Conservation (phyloP, 2,888 invertebrate species). For the Cephalotes varians region DNA sequence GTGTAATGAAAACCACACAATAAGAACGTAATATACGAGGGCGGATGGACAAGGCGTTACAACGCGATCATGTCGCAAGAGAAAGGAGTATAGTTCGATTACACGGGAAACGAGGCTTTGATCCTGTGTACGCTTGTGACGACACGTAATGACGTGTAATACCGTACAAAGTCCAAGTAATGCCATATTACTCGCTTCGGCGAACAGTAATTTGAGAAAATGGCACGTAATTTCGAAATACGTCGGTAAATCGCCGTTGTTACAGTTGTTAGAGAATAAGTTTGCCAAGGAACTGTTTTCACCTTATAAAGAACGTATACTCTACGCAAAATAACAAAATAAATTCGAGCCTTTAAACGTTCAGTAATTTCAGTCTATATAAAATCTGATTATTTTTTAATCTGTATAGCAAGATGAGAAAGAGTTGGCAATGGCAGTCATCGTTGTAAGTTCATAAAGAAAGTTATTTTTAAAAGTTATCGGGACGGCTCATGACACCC, state of each 20-base stretch:
- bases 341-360: neutral
- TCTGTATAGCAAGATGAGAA: neutral
- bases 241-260: neutral
- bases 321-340: neutral
- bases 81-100: conserved; percentile 58
- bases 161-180: conserved; percentile 19
- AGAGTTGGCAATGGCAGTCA: neutral
- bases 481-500: conserved; percentile 20
- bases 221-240: conserved; percentile 11
- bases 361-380: neutral
- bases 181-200: neutral
- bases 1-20: neutral
- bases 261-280: neutral
- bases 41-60: conserved; percentile 56
- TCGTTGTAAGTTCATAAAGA: conserved; percentile 36
- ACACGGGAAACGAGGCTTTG: conserved; percentile 62
- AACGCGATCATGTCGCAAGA: conserved; percentile 59
- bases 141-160: conserved; percentile 38
- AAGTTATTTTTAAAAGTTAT: conserved; percentile 29
- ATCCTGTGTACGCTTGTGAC: conserved; percentile 58
- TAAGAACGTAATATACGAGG: conserved; percentile 58
- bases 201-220: conserved; percentile 37
- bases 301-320: neutral
- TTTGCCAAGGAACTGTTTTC: neutral
- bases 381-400: conserved; percentile 7